Conservation (phyloP, 1,140 invertebrate genomes). For the Drosophila kanapiae region DNA sequence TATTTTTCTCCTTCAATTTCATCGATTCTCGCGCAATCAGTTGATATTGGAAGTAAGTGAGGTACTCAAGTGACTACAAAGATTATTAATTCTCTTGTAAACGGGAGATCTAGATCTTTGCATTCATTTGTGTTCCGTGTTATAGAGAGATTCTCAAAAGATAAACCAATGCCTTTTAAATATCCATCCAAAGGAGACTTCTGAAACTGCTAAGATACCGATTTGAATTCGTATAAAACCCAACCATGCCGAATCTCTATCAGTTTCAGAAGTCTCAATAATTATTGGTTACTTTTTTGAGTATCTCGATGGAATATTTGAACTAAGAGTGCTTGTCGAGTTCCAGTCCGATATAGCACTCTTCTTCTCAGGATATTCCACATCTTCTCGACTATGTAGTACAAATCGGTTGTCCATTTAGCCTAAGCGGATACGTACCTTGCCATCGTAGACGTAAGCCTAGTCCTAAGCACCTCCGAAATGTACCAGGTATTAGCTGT, state of each 20-base stretch:
- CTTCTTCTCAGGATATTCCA: constrained; percentile 18
- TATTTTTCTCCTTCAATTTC: constrained; percentile 10
- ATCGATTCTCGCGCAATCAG: constrained; percentile 8
- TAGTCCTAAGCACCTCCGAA: constrained; percentile 21
- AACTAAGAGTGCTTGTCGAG: constrained; percentile 28
- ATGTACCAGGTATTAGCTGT: constrained; percentile 44
- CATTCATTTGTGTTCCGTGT: constrained; percentile 7
- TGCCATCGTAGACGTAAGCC: constrained; percentile 45
- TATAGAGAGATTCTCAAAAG: constrained; percentile 18
- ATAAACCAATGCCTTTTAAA: constrained; percentile 6
- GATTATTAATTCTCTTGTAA: background rate
- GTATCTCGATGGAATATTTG: constrained; percentile 23
- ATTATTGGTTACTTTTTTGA: constrained; percentile 47
- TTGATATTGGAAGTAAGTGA: constrained; percentile 38
- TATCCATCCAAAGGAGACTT: background rate
- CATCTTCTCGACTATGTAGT: constrained; percentile 39
- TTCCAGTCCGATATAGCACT: background rate
- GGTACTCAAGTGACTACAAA: background rate
- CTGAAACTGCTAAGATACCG: background rate
- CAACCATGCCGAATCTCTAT: too few relatives aligned
- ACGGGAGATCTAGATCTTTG: background rate
- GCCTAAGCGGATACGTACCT: constrained; percentile 65
- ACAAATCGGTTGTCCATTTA: constrained; percentile 64
- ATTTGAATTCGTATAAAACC: background rate
- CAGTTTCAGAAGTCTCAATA: background rate